Percentiles rank a stretch among this genome's conserved stretches.
Evolutionary conservation across 2,888 invertebrate genomes (phyloP).

Genomic region (Lamellibrachia columna): DNA sequence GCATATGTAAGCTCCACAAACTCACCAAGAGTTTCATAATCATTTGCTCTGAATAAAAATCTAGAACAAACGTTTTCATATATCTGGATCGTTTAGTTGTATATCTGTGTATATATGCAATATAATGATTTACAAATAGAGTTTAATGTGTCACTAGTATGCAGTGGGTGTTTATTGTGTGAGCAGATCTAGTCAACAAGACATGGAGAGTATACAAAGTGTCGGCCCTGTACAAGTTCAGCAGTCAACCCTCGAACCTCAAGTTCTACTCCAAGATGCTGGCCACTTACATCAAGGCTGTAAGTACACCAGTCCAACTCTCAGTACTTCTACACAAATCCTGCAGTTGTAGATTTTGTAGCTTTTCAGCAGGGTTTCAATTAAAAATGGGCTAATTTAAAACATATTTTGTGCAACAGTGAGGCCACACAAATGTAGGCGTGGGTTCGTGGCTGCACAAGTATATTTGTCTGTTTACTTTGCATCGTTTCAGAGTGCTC

Average conservation of each 20-base stretch:
- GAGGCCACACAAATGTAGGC: no score
- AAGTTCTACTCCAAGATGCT: slow-evolving; percentile 44
- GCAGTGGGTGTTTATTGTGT: background rate
- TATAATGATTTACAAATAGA: background rate
- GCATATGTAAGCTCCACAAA: background rate
- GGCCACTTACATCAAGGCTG: slow-evolving; percentile 46
- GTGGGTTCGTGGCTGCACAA: no score
- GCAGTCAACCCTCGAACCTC: slow-evolving; percentile 39
- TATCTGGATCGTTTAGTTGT: background rate
- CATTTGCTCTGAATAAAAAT: background rate
- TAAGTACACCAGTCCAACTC: slow-evolving; percentile 33
- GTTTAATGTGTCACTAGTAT: background rate
- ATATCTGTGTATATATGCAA: background rate
- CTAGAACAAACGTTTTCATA: background rate
- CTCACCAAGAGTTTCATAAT: background rate
- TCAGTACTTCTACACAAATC: background rate
- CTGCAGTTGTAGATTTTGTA: background rate
- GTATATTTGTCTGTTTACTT: no score
- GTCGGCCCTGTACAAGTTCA: slow-evolving; percentile 53
- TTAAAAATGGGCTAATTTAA: no score
- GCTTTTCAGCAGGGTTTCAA: no score
- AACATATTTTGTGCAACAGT: no score
- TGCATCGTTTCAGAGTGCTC: no score
- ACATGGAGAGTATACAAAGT: slow-evolving; percentile 51
- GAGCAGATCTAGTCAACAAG: slow-evolving; percentile 47